Evolutionary conservation across 1,140 invertebrate genomes (phyloP).

Genomic region (Coboldia fuscipes): DNA sequence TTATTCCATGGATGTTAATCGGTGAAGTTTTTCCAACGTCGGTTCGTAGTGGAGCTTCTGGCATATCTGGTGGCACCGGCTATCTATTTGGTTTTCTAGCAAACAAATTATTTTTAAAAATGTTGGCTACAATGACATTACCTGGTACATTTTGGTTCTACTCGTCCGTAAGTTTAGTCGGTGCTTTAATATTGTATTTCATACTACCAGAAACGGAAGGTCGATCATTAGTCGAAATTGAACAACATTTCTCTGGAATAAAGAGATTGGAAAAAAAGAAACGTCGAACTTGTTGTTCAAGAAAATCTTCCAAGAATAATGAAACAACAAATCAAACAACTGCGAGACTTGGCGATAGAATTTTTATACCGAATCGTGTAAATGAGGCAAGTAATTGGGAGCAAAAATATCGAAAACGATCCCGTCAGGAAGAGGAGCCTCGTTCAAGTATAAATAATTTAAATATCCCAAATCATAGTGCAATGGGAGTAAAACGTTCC

Average conservation of each 20-base stretch:
- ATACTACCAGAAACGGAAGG: slow-evolving; percentile 53
- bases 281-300: slow-evolving; percentile 10
- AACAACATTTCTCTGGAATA: slow-evolving; percentile 40
- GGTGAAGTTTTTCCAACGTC: slow-evolving; percentile 44
- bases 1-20: slow-evolving; percentile 55
- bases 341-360: neutral
- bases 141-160: slow-evolving; percentile 43
- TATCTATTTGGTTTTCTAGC: slow-evolving; percentile 48
- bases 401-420: no score
- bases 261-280: slow-evolving; percentile 23
- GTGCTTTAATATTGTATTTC: slow-evolving; percentile 29
- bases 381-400: no score
- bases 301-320: slow-evolving; percentile 7
- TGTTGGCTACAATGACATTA: slow-evolving; percentile 33
- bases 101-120: slow-evolving; percentile 46
- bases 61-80: slow-evolving; percentile 39
- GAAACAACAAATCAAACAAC: slow-evolving; percentile 7
- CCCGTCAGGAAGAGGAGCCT: no score
- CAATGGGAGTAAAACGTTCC: no score
- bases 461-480: no score
- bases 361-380: no score
- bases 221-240: slow-evolving; percentile 48
- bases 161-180: slow-evolving; percentile 29
- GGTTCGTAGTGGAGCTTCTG: slow-evolving; percentile 41
- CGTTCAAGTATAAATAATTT: no score